Conservation (phyloP, 2,888 invertebrate species). For the Eumacrocentrus americanus region DNA sequence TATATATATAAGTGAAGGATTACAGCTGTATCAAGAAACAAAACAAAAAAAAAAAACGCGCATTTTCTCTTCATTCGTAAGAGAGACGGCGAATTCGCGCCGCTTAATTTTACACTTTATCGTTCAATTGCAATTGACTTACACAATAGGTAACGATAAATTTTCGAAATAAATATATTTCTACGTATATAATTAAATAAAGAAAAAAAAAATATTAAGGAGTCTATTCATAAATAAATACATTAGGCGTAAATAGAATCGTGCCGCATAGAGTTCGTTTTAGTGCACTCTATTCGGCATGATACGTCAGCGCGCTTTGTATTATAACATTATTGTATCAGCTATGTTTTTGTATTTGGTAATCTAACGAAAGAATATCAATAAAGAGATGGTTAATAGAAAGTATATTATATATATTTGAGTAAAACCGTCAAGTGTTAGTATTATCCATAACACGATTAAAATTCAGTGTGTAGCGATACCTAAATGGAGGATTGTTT, state of each 20-base stretch:
- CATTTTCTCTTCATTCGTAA: slow-evolving; percentile 21
- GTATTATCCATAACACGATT: slow-evolving; percentile 47
- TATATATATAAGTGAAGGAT: too few species aligned
- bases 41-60: slow-evolving; percentile 12
- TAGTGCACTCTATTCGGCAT: slow-evolving; percentile 17
- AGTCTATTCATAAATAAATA: slow-evolving; percentile 50
- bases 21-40: too few species aligned
- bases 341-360: slow-evolving; percentile 61
- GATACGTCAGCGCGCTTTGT: slow-evolving; percentile 39
- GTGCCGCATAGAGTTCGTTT: slow-evolving; percentile 48
- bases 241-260: slow-evolving; percentile 49
- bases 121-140: slow-evolving; percentile 19
- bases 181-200: slow-evolving; percentile 8
- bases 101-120: slow-evolving; percentile 15
- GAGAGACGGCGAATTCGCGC: neutral
- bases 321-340: slow-evolving; percentile 58
- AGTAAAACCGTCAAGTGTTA: slow-evolving; percentile 56
- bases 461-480: slow-evolving; percentile 44
- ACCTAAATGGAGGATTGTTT: slow-evolving; percentile 36
- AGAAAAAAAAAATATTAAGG: slow-evolving; percentile 40
- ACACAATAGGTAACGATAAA: too few species aligned
- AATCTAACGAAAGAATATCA: slow-evolving; percentile 50
- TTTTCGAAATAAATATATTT: too few species aligned
- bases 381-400: slow-evolving; percentile 54
- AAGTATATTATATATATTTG: slow-evolving; percentile 47